Conservation (phyloP, 2,888 invertebrate genomes). For the Ennomos erosarius region DNA sequence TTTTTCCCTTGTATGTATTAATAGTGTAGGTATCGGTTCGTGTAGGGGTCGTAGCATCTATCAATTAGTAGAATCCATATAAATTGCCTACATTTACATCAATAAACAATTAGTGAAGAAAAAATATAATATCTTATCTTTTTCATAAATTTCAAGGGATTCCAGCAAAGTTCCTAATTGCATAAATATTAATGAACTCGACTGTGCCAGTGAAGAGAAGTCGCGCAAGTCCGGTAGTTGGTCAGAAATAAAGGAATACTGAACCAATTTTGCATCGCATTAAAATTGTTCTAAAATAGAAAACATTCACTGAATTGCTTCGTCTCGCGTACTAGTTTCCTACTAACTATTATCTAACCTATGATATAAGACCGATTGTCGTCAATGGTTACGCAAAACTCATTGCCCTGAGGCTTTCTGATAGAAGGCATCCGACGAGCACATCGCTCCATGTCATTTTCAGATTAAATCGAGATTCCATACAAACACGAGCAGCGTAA, state of each 20-base stretch:
- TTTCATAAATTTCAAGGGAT: slow-evolving; percentile 16
- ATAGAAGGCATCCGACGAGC: slow-evolving; percentile 31
- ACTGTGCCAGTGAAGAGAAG: slow-evolving; percentile 24
- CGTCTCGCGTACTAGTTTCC: no score
- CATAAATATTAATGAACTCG: slow-evolving; percentile 33
- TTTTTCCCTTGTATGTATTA: no score
- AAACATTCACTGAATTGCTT: no score
- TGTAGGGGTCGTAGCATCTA: no score
- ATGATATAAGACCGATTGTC: slow-evolving; percentile 32
- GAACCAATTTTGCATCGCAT: slow-evolving; percentile 12
- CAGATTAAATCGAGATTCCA: slow-evolving; percentile 37
- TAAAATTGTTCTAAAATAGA: not conserved
- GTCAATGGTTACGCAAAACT: slow-evolving; percentile 37
- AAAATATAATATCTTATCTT: slow-evolving; percentile 19
- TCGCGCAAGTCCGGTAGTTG: slow-evolving; percentile 11
- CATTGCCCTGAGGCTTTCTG: slow-evolving; percentile 33
- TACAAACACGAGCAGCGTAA: no score
- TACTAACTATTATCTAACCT: slow-evolving; percentile 3
- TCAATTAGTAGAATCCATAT: no score
- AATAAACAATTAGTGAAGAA: not conserved
- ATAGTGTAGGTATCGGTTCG: no score
- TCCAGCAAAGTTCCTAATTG: slow-evolving; percentile 26
- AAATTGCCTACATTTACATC: no score
- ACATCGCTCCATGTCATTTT: slow-evolving; percentile 41
- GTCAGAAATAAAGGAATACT: slow-evolving; percentile 21